Evolutionary conservation across 1,140 invertebrate genomes (phyloP).

Genomic region (Copidosoma floridanum): DNA sequence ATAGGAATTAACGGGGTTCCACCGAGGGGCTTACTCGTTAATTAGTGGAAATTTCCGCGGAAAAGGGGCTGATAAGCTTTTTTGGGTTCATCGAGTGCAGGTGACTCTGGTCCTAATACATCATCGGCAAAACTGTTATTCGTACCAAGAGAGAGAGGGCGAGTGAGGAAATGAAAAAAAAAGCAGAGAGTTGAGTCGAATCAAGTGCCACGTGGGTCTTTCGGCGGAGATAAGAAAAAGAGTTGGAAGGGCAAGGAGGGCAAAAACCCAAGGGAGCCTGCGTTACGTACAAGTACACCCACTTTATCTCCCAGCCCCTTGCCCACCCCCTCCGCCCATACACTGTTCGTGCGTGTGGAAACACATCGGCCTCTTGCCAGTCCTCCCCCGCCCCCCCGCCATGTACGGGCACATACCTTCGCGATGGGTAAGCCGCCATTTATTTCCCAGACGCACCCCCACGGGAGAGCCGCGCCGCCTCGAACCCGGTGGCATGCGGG

Average conservation of each 20-base stretch:
- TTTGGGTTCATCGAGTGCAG: too few species aligned
- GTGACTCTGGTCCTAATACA: too few species aligned
- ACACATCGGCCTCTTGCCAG: too few species aligned
- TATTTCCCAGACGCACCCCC: slow-evolving; percentile 38
- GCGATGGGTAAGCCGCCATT: slow-evolving; percentile 33
- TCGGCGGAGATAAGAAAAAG: too few species aligned
- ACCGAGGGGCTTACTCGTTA: slow-evolving; percentile 11
- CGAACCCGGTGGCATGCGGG: slow-evolving; percentile 37
- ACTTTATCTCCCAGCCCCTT: slow-evolving; percentile 9
- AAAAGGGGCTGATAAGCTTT: too few species aligned
- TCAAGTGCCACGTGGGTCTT: too few species aligned
- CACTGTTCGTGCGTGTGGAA: neutral
- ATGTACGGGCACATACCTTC: neutral
- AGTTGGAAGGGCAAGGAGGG: too few species aligned
- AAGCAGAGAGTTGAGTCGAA: too few species aligned
- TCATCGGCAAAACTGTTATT: too few species aligned
- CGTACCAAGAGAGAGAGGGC: neutral
- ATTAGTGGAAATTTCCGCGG: slow-evolving; percentile 16
- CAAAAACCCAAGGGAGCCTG: neutral
- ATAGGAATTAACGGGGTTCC: neutral
- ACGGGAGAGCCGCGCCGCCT: slow-evolving; percentile 14
- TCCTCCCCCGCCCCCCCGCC: too few species aligned
- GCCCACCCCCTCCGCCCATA: neutral
- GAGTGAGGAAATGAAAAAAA: neutral
- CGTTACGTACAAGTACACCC: slow-evolving; percentile 2